Conservation (phyloP, 2,113 vertebrate species). For the Xenopus laevis region DNA sequence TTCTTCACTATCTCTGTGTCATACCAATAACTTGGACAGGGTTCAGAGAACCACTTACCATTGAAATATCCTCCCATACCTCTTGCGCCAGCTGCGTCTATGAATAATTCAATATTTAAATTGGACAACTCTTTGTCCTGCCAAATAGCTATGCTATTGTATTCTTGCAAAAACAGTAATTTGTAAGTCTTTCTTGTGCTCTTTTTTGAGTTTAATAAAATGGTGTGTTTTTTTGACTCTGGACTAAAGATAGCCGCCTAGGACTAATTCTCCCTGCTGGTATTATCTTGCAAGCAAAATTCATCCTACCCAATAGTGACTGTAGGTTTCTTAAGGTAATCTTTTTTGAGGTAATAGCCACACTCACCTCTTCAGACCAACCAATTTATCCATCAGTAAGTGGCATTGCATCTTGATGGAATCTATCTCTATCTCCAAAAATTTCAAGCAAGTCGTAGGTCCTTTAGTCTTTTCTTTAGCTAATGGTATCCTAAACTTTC, state of each 20-base stretch:
- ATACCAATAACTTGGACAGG: too few species aligned
- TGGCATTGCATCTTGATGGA: background rate
- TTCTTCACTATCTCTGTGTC: too few species aligned
- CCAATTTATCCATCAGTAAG: background rate
- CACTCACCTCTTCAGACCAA: background rate
- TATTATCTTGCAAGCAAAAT: background rate
- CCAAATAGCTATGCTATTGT: too few species aligned
- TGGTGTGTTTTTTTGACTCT: background rate
- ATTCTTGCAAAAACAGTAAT: too few species aligned
- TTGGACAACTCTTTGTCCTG: too few species aligned
- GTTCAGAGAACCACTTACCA: too few species aligned
- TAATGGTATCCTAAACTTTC: background rate
- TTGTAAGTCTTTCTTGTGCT: background rate
- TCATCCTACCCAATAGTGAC: too few species aligned
- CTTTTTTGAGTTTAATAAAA: background rate
- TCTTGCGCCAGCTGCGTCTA: too few species aligned
- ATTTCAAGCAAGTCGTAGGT: background rate
- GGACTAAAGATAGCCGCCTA: background rate
- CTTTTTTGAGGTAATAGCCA: background rate
- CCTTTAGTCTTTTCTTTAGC: background rate
- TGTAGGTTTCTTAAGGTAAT: background rate
- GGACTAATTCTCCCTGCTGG: background rate
- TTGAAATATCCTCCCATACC: too few species aligned
- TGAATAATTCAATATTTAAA: too few species aligned
- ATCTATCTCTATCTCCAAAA: background rate